Percentiles rank a stretch among this genome's conserved stretches.
Evolutionary conservation across 2,888 invertebrate species (phyloP).

Genomic region (Orgyia antiqua): DNA sequence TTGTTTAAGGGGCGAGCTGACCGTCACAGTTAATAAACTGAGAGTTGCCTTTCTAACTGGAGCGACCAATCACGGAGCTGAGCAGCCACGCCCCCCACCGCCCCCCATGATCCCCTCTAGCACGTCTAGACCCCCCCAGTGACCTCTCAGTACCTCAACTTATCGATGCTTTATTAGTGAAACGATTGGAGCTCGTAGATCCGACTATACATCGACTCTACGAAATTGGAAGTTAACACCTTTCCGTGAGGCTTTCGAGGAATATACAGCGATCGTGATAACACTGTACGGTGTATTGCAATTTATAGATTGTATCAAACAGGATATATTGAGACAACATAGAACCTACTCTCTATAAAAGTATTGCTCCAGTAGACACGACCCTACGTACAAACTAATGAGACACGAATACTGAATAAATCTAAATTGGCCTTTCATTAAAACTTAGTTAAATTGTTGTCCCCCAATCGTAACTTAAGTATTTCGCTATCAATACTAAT

Average conservation of each 20-base stretch:
- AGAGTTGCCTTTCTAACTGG: neutral
- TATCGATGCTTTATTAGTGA: conserved; percentile 22
- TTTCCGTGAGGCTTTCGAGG: conserved; percentile 6
- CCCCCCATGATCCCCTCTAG: conserved; percentile 11
- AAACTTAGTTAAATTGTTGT: too few relatives aligned
- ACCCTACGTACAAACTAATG: too few relatives aligned
- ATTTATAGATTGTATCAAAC: conserved; percentile 1
- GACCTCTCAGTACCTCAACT: conserved; percentile 10
- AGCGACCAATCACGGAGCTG: conserved; percentile 21
- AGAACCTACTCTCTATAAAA: too few relatives aligned
- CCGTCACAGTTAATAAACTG: conserved; percentile 21
- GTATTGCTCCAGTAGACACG: too few relatives aligned
- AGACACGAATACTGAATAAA: too few relatives aligned
- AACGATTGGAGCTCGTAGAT: conserved; percentile 17
- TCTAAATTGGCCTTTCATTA: too few relatives aligned
- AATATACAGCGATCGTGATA: conserved; percentile 6
- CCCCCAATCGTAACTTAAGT: too few relatives aligned
- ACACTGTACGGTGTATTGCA: neutral
- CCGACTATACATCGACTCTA: conserved; percentile 9
- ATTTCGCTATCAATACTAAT: too few relatives aligned
- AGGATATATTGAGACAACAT: too few relatives aligned
- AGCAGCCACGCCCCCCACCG: conserved; percentile 23
- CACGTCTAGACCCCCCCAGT: conserved; percentile 13
- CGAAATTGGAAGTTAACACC: conserved; percentile 17
- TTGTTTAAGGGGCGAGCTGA: conserved; percentile 32